phyloP scores from a whole-genome alignment of 1,140 invertebrate genomes.

The Pogonomyrmex barbatus region DNA sequence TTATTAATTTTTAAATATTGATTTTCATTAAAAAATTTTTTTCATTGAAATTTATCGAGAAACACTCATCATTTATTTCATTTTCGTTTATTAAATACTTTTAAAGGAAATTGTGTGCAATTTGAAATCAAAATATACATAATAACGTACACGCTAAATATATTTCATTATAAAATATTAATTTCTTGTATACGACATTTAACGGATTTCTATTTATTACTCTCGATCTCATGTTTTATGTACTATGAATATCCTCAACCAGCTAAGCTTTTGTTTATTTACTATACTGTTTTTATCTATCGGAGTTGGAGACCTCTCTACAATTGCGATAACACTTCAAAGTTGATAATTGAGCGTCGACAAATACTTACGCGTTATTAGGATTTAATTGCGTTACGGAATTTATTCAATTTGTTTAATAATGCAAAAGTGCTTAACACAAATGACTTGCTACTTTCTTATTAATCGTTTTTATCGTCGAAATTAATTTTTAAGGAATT shows the following conservation, averaged over 20 bases:
- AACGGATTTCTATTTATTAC: too few relatives aligned
- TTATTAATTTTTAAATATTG: not conserved
- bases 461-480: too few relatives aligned
- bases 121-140: not conserved
- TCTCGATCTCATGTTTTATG: not conserved
- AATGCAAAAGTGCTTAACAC: too few relatives aligned
- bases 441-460: too few relatives aligned
- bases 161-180: too few relatives aligned
- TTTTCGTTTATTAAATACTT: not conserved
- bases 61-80: not conserved
- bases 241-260: not conserved
- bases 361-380: not conserved
- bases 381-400: not conserved
- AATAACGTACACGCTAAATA: too few relatives aligned
- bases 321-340: not conserved
- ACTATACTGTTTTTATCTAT: not conserved
- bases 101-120: not conserved
- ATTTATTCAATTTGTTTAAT: too few relatives aligned
- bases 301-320: not conserved
- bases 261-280: slow-evolving; percentile 16
- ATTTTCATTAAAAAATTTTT: not conserved
- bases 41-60: not conserved
- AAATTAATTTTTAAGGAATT: too few relatives aligned
- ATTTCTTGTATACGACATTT: too few relatives aligned
- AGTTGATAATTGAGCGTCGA: not conserved